Base-by-base conservation (phyloP, 2,888 invertebrate species). In the Saturnia pavonia region DNA sequence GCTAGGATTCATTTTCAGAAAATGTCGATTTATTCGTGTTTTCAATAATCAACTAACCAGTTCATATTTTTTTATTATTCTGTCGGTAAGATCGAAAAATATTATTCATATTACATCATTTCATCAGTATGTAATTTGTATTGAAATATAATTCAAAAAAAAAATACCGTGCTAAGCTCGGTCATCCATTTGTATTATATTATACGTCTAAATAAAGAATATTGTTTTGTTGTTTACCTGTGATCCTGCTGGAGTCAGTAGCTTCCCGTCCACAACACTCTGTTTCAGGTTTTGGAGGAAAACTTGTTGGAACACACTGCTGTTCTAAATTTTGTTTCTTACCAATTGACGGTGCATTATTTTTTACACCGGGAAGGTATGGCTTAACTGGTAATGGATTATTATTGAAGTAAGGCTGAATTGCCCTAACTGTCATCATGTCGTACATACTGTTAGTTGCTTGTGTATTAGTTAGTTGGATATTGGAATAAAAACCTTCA, bases 181-280 rank as follows among this genome's bases (percentile, higher is more conserved):
- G n/a, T n/a, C n/a, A n/a, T n/a, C n/a, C n/a, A n/a, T n/a, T n/a
- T n/a, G n/a, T 40, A 11, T 65, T 65, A n/a, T 19, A 65, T 27
- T 65, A n/a, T 65, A 65, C 16, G 7, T 68, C 7, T 22, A 73
- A 71, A 70, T 67, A 63, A 72, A 22, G 34, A 19, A 27, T 69
- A 60, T n/a, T n/a, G 70, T 73, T 68, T 65, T 63, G 72, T 51
- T 54, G 76, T 82, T 82, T 85, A 91, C 92, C 90, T 70, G 82
- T 84, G 79, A 88, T 85, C 76, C 84, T 88, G 74, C 87, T 85
- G 70, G 78, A 73, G 69, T 87, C 87, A 74, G 88, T 82, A 72
- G 84, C 86, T 74, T 92, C 91, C 42, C 79, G 80, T 45, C 92
- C 92, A 74, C 92, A 92, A 78, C 92, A 92, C 71, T 86, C 88